phyloP scores from a whole-genome alignment of 1,140 invertebrate genomes.

The Berghia stephanieae region DNA sequence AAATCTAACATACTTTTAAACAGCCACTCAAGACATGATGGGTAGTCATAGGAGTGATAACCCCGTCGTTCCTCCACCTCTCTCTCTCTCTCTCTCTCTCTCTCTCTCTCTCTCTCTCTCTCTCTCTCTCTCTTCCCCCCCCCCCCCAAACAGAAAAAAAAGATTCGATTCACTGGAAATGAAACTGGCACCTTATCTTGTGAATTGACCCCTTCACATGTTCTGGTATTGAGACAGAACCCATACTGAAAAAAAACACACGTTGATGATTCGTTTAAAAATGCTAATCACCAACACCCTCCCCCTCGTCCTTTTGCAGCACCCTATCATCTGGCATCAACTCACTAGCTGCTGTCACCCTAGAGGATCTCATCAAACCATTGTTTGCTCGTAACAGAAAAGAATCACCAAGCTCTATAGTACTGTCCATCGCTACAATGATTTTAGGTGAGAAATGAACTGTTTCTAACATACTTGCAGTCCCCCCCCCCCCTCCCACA shows the following conservation, averaged over 20 bases:
- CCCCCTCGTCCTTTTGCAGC: conserved; percentile 67
- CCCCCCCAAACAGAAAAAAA: too few species aligned
- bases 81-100: too few species aligned
- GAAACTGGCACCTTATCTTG: too few species aligned
- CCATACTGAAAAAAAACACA: neutral
- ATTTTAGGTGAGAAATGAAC: conserved; percentile 51
- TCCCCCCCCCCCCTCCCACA: neutral
- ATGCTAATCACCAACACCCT: neutral
- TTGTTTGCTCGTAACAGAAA: conserved; percentile 69
- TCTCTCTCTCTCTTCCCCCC: too few species aligned
- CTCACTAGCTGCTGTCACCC: conserved; percentile 85
- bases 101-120: too few species aligned
- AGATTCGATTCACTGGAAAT: too few species aligned
- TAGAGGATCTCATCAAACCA: too few species aligned
- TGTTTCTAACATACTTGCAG: neutral
- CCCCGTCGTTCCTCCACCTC: too few species aligned
- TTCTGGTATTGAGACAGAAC: too few species aligned
- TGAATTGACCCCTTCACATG: neutral
- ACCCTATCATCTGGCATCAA: conserved; percentile 93
- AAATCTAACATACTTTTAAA: too few species aligned
- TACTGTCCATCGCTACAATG: conserved; percentile 78
- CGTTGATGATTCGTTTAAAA: neutral
- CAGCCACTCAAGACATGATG: too few species aligned
- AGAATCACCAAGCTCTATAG: conserved; percentile 73
- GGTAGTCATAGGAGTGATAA: too few species aligned